Base-by-base conservation (phyloP, 2,113 vertebrate genomes). In the Glaucidium brasilianum region DNA sequence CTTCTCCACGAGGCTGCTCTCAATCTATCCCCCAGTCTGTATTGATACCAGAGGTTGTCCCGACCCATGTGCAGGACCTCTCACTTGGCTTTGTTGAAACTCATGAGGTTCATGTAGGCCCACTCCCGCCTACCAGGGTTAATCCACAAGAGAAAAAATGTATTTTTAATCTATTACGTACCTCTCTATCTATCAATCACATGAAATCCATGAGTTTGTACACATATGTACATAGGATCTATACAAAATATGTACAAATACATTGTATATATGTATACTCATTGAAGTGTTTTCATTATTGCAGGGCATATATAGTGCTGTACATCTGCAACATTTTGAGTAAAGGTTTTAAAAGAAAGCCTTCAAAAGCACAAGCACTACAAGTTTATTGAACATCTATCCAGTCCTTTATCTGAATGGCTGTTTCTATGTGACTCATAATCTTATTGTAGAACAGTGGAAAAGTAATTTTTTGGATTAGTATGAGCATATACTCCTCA, bases 1-100 rank as follows among this genome's bases (percentile, higher is more conserved):
- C 13, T 77, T 59, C n/a, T 39, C 2, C 0, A 1, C 7, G 35
- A 27, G 14, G 20, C 7, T 85, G 4, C 16, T 77, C 8, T 39
- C n/a, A 59, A 49, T 43, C 15, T 4, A 2, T 45, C 12, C 21
- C 12, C 6, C 45, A 56, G 10, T 14, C 45, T 74, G 17, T 60
- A 41, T 4, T 13, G 32, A 39, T 79, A 30, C 1, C 20, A 3
- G 15, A 14, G 11, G 0, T 32, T 80, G 20, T 18, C 30, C 7
- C 0, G 0, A 12, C 4, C 3, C 29, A 67, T 5, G 5, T 27
- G 5, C 11, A 86, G 50, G 25, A 90, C 16, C 5, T 32, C 41
- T 5, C 9, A 56, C 5, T 52, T 87, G 35, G 4, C 29, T 15
- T 55, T 77, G 14, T 20, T 76, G 45, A 79, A 62, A 8, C 12